Percentiles rank a stretch among this genome's conserved stretches.
These are phyloP conservation scores for Alethe diademata DNA, from an alignment of 2,113 vertebrate species.

Conservation along the genomic window DNA sequence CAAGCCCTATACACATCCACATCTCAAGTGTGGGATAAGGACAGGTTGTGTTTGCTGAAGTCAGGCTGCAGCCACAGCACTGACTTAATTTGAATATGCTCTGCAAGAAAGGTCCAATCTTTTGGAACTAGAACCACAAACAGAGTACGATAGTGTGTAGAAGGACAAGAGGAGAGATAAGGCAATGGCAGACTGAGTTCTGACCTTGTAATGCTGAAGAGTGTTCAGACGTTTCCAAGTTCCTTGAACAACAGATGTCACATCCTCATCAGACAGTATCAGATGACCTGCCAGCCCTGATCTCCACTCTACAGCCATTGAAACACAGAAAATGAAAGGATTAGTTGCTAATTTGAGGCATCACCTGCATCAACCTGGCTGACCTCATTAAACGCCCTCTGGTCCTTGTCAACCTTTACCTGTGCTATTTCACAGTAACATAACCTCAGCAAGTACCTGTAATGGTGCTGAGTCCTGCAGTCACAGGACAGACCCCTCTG, in stretches of 20 bases:
- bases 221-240: conserved; percentile 97
- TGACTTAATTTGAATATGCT: neutral
- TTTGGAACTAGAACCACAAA: neutral
- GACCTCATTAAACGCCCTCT: neutral
- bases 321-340: neutral
- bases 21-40: neutral
- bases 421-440: neutral
- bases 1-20: neutral
- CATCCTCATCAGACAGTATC: conserved; percentile 94
- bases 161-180: neutral
- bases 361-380: neutral
- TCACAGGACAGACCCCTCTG: neutral
- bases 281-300: conserved; percentile 95
- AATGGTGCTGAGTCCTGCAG: neutral
- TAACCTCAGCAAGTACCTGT: neutral
- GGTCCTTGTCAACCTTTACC: neutral
- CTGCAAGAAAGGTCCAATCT: neutral
- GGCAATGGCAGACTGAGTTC: neutral
- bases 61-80: neutral
- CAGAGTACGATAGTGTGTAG: rapidly evolving
- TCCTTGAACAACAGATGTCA: conserved; percentile 93
- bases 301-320: conserved; percentile 85
- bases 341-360: neutral
- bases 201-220: conserved; percentile 95
- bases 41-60: neutral